Conservation (phyloP, 2,888 invertebrate species). For the Synanthedon vespiformis region DNA sequence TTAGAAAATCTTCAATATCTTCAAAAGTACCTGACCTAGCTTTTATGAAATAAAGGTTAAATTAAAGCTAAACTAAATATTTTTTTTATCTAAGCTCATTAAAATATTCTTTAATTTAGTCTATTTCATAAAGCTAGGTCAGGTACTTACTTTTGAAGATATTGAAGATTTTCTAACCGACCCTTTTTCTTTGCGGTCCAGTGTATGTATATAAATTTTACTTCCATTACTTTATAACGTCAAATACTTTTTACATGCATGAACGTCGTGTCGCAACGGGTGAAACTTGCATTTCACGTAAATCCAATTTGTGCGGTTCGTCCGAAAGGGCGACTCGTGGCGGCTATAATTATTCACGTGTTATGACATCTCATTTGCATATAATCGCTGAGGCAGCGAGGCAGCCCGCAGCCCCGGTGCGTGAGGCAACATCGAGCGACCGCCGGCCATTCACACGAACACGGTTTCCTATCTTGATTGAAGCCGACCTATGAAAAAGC, state of each 20-base stretch:
- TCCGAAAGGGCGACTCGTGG: constrained; percentile 64
- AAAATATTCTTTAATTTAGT: too few relatives aligned
- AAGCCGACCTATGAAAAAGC: constrained; percentile 64
- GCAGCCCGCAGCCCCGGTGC: constrained; percentile 25
- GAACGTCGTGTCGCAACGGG: constrained; percentile 35
- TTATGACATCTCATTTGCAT: constrained; percentile 71
- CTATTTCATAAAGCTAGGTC: too few relatives aligned
- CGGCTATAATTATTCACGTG: constrained; percentile 67
- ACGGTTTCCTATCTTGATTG: constrained; percentile 53
- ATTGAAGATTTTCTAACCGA: too few relatives aligned
- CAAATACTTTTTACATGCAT: constrained; percentile 25
- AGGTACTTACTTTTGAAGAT: too few relatives aligned
- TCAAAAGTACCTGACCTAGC: too few relatives aligned
- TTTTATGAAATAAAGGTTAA: too few relatives aligned
- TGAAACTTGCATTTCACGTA: constrained; percentile 62
- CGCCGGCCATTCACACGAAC: constrained; percentile 68
- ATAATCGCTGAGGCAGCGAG: constrained; percentile 59
- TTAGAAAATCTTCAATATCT: too few relatives aligned
- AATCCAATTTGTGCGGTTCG: constrained; percentile 63
- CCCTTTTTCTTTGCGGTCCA: too few relatives aligned
- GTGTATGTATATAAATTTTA: too few relatives aligned
- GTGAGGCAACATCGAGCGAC: constrained; percentile 53
- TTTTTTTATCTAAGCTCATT: too few relatives aligned
- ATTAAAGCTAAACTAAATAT: too few relatives aligned
- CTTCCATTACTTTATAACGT: too few relatives aligned